phyloP scores from a whole-genome alignment of 2,888 invertebrate genomes.

The Macaria notata region DNA sequence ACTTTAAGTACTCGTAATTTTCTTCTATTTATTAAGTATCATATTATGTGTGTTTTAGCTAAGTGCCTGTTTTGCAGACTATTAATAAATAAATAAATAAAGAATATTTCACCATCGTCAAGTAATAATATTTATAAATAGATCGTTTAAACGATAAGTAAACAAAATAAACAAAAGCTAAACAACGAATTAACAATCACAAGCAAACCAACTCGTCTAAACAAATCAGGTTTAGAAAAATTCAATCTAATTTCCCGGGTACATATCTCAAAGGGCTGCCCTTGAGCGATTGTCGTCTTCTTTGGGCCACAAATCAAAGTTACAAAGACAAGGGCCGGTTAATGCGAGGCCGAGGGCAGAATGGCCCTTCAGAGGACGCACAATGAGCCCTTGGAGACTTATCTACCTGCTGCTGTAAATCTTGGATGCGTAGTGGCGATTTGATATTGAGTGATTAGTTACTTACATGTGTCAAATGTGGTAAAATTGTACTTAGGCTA shows the following conservation, averaged over 20 bases:
- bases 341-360: constrained; percentile 59
- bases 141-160: too few relatives aligned
- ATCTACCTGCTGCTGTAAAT: constrained; percentile 36
- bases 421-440: constrained; percentile 10
- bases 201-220: constrained; percentile 2
- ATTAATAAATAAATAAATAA: too few relatives aligned
- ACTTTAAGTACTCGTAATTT: too few relatives aligned
- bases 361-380: constrained; percentile 31
- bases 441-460: neutral
- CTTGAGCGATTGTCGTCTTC: constrained; percentile 64
- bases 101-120: too few relatives aligned
- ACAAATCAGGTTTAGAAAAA: constrained; percentile 32
- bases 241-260: constrained; percentile 36
- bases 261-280: constrained; percentile 38
- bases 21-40: too few relatives aligned
- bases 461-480: too few relatives aligned
- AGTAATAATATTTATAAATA: too few relatives aligned
- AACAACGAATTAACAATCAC: too few relatives aligned
- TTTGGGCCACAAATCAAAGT: constrained; percentile 71
- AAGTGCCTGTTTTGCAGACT: too few relatives aligned
- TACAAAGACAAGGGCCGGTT: constrained; percentile 64
- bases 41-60: too few relatives aligned
- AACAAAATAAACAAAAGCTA: too few relatives aligned
- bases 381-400: constrained; percentile 33
- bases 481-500: too few relatives aligned